Percentiles rank a stretch among this genome's conserved stretches.
These are phyloP conservation scores for Zootermopsis nevadensis DNA, from an alignment of 2,888 invertebrate species.

Conservation along the genomic window DNA sequence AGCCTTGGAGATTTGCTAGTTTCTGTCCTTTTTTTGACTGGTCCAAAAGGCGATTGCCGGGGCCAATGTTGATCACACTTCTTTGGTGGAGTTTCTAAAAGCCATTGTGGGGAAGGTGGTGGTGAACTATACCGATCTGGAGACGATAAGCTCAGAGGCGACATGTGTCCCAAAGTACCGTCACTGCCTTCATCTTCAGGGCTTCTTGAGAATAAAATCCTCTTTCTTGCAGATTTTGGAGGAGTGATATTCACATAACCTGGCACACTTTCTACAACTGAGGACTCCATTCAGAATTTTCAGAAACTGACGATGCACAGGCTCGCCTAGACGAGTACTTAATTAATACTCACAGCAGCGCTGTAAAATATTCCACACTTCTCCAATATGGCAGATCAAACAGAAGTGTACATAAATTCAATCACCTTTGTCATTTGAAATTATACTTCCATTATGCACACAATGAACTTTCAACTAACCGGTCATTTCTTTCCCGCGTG, in stretches of 20 bases:
- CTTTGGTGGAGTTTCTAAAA: slow-evolving; percentile 56
- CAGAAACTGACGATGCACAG: too few relatives aligned
- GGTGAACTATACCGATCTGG: slow-evolving; percentile 59
- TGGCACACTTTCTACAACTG: too few relatives aligned
- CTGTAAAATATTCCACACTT: too few relatives aligned
- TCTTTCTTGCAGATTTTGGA: slow-evolving; percentile 44
- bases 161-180: slow-evolving; percentile 44
- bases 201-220: slow-evolving; percentile 32
- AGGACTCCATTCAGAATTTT: too few relatives aligned
- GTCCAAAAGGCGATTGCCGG: slow-evolving; percentile 59
- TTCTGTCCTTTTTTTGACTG: not conserved
- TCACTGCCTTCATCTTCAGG: slow-evolving; percentile 18
- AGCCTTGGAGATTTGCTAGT: not conserved
- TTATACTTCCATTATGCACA: too few relatives aligned
- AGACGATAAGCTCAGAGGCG: slow-evolving; percentile 63
- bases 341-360: too few relatives aligned
- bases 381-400: too few relatives aligned
- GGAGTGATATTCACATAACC: not conserved
- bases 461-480: too few relatives aligned
- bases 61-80: slow-evolving; percentile 57
- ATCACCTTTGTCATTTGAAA: too few relatives aligned
- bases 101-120: slow-evolving; percentile 37
- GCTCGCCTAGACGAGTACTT: too few relatives aligned
- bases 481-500: too few relatives aligned
- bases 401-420: too few relatives aligned